Base-by-base conservation (phyloP, 64 coral and sea anemone genomes). In the Exaiptasia diaphana region DNA sequence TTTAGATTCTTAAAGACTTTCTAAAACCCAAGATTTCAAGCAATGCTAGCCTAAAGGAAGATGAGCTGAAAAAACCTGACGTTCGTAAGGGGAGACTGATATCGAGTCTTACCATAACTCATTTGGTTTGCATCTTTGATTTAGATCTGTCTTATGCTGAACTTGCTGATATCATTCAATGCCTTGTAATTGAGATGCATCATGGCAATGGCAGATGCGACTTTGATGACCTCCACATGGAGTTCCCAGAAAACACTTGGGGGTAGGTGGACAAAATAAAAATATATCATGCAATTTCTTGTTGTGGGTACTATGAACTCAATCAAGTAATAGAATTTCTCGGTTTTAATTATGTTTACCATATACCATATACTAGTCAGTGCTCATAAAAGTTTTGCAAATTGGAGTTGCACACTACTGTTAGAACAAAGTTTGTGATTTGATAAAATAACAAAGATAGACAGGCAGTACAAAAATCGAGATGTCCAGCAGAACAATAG, bases 241-340 rank as follows among this genome's bases (percentile, higher is more conserved):
- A 79, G 9, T 63, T 79, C 38, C 55, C 76, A 60, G 76, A 79
- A 42, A 26, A 79, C 2, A 39, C 39, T 18, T 79, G 76, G 76
- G 39, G 76, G 76, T 79, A 79, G 4, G n/a, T 52, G n/a, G n/a
- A 52, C 10, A 52, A 52, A 52, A n/a, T 12, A 52, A 52, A 10
- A 52, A 12, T 52, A n/a, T n/a, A n/a, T n/a, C n/a, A n/a, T n/a
- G n/a, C n/a, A n/a, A n/a, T n/a, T n/a, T n/a, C n/a, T n/a, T n/a
- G n/a, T n/a, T n/a, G n/a, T n/a, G n/a, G n/a, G n/a, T n/a, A n/a
- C n/a, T n/a, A n/a, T n/a, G n/a, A n/a, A n/a, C n/a, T n/a, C n/a
- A n/a, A n/a, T n/a, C n/a, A n/a, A n/a, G n/a, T n/a, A n/a, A n/a
- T n/a, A n/a, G n/a, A n/a, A n/a, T n/a, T n/a, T n/a, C n/a, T n/a